Evolutionary conservation across 2,888 invertebrate genomes (phyloP), one percentile per base, ranked within the genome.

Genomic region (Eupithecia tripunctaria): DNA sequence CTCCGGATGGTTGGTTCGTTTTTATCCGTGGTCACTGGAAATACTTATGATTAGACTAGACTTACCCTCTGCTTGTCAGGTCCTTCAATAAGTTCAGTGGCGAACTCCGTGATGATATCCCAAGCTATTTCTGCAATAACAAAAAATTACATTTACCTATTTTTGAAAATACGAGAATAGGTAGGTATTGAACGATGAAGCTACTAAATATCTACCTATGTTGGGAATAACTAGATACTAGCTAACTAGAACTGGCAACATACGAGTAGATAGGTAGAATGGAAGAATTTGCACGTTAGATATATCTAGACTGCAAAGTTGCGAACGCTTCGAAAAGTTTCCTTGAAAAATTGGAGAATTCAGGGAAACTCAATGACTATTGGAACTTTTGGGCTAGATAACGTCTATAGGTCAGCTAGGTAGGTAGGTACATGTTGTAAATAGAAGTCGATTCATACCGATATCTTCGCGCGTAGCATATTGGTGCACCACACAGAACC

Each of bases 401-500:
- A n/a, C 51, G 21, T 51, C 51, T 21, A 1, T 51, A 10, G 51
- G 5, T 25, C 56, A 60, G 18, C 29, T 29, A n/a, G n/a, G n/a
- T n/a, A n/a, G n/a, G n/a, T n/a, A n/a, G n/a, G n/a, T n/a, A 60
- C 29, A 7, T 18, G 60, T 18, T 27, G 1, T 15, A 18, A 18
- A 18, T 60, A 8, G 7, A 8, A 29, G 18, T 29, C 14, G 8
- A 15, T 62, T 14, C 47, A 79, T 89, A 97, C 97, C 97, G 76
- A 98, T 97, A 86, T 98, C 98, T 72, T 96, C 96, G 65, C 97
- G 97, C 0, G 96, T 96, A 12, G 99, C 98, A 88, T 98, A 96
- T 88, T 98, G 98, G 3, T 98, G 96, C 62, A 98, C 98, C 0
- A 99, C 97, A 86, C 99, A 99, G 93, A 99, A 99, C 72, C 99